A percentile compares a stretch with the other conserved stretches of the same genome.
Evolutionary conservation across 2,797 vertebrate species (phyloP).

Genomic region (Petrocephalus schoutedeni): DNA sequence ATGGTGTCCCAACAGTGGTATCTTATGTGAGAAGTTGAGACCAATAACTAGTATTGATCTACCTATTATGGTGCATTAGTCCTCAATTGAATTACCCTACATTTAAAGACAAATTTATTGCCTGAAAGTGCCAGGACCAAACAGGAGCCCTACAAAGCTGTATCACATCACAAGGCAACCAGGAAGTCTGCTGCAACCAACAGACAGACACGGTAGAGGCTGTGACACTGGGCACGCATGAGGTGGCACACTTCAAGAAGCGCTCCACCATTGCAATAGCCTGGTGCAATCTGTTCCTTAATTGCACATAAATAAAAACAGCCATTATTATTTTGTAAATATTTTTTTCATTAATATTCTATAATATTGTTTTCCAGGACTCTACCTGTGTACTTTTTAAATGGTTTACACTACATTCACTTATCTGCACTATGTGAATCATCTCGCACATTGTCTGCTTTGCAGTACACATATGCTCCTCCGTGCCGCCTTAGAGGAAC

Average conservation of each 20-base stretch:
- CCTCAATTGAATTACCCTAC: constrained; percentile 55
- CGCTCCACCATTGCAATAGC: background rate
- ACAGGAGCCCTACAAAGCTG: constrained; percentile 41
- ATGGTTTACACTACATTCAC: background rate
- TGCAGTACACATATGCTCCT: background rate
- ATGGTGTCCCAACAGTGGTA: constrained; percentile 35
- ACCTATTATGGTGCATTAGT: constrained; percentile 55
- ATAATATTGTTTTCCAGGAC: background rate
- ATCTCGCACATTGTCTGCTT: background rate
- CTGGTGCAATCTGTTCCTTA: background rate
- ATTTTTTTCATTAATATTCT: background rate
- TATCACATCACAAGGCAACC: background rate
- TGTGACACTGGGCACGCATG: background rate
- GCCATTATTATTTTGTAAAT: background rate
- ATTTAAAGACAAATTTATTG: constrained; percentile 59
- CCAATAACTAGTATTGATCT: constrained; percentile 61
- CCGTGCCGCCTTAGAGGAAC: background rate
- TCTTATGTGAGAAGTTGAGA: constrained; percentile 49
- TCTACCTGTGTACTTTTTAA: background rate
- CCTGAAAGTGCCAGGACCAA: constrained; percentile 47
- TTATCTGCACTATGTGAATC: background rate
- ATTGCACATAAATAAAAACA: background rate
- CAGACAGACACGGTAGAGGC: background rate
- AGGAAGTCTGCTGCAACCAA: background rate
- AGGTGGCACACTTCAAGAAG: background rate